Percentiles rank a stretch among this genome's conserved stretches.
phyloP scores from a whole-genome alignment of 2,797 vertebrate genomes.

The Acestrorhynchus altus region DNA sequence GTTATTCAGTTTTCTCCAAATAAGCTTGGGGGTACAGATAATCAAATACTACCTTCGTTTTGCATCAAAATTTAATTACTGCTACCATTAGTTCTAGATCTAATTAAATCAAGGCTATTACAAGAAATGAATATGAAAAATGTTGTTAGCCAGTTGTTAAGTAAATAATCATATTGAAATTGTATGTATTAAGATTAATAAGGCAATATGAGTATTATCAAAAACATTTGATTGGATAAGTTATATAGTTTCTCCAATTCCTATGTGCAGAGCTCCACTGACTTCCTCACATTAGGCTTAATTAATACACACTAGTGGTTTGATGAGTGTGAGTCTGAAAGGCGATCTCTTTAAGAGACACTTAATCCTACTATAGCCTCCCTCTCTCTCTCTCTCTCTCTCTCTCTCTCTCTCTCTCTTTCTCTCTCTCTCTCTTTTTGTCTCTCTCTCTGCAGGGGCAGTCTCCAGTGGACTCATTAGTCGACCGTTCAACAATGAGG shows the following conservation, averaged over 20 bases:
- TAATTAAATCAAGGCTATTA: no score
- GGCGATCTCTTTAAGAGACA: slow-evolving; percentile 83
- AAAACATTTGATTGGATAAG: background rate
- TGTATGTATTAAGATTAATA: no score
- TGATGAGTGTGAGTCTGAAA: slow-evolving; percentile 80
- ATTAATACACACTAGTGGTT: slow-evolving; percentile 80
- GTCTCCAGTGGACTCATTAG: slow-evolving; percentile 88
- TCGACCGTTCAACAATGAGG: slow-evolving; percentile 67
- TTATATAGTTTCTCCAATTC: background rate
- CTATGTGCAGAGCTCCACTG: slow-evolving; percentile 54
- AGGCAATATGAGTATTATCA: background rate
- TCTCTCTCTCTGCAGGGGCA: slow-evolving; percentile 70
- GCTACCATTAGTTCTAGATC: no score
- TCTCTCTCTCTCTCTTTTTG: slow-evolving; percentile 69
- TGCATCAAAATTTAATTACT: no score
- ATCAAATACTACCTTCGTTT: no score
- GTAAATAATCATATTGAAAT: no score
- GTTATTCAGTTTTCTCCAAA: no score
- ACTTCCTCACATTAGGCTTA: slow-evolving; percentile 75
- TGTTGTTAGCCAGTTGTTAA: no score
- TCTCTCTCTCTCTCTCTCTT: slow-evolving; percentile 73
- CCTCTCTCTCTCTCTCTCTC: slow-evolving; percentile 75
- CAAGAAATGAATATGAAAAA: no score
- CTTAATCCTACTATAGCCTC: slow-evolving; percentile 79
- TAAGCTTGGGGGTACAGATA: no score